phyloP scores from a whole-genome alignment of 2,797 vertebrate species.

The Ciconia nigra region DNA sequence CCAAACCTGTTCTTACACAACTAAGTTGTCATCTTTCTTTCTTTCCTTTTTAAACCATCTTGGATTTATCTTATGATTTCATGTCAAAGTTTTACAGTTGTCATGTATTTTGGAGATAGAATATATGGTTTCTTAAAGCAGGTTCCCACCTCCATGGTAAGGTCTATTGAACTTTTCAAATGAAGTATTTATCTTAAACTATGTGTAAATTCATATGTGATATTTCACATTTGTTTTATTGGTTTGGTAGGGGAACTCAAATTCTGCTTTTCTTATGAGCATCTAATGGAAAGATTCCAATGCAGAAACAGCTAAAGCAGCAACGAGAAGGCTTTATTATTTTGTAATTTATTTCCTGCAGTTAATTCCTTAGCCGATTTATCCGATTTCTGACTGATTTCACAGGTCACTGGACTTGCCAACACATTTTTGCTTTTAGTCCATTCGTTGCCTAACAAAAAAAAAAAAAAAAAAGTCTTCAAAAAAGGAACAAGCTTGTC shows the following conservation, averaged over 20 bases:
- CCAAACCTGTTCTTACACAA: not conserved
- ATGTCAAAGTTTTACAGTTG: not conserved
- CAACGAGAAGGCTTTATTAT: not conserved
- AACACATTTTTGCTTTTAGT: not conserved
- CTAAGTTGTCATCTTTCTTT: not conserved
- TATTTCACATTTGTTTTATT: not conserved
- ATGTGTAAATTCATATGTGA: not conserved
- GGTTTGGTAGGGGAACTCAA: not conserved
- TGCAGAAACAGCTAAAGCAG: not conserved
- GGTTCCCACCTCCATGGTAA: not conserved
- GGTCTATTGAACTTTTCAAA: not conserved
- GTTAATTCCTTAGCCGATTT: not conserved
- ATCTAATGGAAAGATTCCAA: not conserved
- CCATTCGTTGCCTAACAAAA: not conserved
- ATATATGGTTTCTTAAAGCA: not conserved
- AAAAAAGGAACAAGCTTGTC: not conserved
- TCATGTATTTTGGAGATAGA: not conserved
- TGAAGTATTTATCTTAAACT: not conserved
- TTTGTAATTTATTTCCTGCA: not conserved
- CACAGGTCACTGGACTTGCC: not conserved
- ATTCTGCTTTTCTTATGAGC: not conserved
- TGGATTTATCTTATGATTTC: not conserved
- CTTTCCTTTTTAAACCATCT: not conserved
- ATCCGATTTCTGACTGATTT: slow-evolving; percentile 1
- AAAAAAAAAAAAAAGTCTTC: not conserved